A percentile compares a stretch with the other conserved stretches of the same genome.
phyloP scores from a whole-genome alignment of 2,888 invertebrate genomes.

The Nesidiocoris tenuis region DNA sequence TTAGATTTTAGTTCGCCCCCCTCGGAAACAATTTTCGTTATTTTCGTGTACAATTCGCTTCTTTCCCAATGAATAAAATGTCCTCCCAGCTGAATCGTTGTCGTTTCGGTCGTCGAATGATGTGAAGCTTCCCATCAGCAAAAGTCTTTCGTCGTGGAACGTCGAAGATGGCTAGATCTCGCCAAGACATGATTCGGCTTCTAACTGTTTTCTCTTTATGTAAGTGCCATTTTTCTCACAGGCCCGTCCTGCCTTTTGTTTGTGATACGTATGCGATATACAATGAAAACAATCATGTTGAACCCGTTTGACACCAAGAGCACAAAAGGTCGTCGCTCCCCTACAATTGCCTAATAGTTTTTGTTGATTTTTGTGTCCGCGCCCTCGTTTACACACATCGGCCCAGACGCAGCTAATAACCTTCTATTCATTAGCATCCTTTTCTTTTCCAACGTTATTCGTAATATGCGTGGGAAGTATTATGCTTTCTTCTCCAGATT shows the following conservation, averaged over 20 bases:
- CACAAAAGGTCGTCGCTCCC: conserved; percentile 26
- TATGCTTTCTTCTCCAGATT: conserved; percentile 19
- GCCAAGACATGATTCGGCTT: conserved; percentile 7
- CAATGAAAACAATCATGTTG: no score
- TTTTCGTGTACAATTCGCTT: neutral
- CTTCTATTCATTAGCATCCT: conserved; percentile 31
- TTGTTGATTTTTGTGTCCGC: conserved; percentile 10
- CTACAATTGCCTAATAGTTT: neutral
- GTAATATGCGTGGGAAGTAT: conserved; percentile 27
- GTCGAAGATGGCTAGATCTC: neutral
- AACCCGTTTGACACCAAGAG: neutral
- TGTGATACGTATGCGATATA: no score
- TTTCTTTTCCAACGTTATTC: conserved; percentile 31
- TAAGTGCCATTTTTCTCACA: conserved; percentile 11
- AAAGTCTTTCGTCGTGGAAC: neutral
- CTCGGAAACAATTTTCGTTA: neutral
- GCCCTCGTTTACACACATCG: conserved; percentile 37
- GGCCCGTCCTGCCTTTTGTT: conserved; percentile 7
- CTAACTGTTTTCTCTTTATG: conserved; percentile 16
- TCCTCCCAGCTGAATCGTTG: neutral
- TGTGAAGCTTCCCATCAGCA: neutral
- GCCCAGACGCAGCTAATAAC: conserved; percentile 35
- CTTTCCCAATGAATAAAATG: neutral
- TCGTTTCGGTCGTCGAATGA: neutral
- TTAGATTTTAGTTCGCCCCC: neutral